Conservation (phyloP, 2,113 vertebrate species). For the Atrichornis clamosus region DNA sequence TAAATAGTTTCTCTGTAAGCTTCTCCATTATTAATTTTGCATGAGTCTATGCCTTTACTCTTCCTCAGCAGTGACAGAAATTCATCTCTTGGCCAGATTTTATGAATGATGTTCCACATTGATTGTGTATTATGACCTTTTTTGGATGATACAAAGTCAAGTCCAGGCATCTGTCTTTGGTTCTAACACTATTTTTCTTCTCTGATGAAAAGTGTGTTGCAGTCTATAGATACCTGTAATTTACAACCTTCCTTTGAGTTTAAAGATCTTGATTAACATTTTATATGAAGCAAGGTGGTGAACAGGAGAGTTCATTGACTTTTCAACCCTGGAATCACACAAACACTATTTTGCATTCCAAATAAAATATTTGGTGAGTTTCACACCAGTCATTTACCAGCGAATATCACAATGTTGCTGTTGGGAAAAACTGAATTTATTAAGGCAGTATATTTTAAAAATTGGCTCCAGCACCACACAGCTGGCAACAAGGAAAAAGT, state of each 20-base stretch:
- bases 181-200: not conserved
- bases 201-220: not conserved
- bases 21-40: not conserved
- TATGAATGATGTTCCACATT: not conserved
- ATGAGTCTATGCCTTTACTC: not conserved
- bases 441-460: slow-evolving; percentile 40
- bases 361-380: not conserved
- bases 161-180: not conserved
- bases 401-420: not conserved
- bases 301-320: not conserved
- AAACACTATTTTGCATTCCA: slow-evolving; percentile 6
- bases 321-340: not conserved
- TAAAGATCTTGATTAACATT: not conserved
- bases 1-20: not conserved
- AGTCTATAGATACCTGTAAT: not conserved
- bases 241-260: not conserved
- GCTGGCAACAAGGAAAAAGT: slow-evolving; percentile 27
- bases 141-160: not conserved
- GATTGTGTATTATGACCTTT: not conserved
- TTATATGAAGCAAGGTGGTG: not conserved
- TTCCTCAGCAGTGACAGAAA: not conserved
- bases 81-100: not conserved
- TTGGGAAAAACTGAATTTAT: slow-evolving; percentile 34
- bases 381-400: not conserved
- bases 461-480: slow-evolving; percentile 14